Conservation (phyloP, 2,113 vertebrate species). For the Tachysurus vachellii region DNA sequence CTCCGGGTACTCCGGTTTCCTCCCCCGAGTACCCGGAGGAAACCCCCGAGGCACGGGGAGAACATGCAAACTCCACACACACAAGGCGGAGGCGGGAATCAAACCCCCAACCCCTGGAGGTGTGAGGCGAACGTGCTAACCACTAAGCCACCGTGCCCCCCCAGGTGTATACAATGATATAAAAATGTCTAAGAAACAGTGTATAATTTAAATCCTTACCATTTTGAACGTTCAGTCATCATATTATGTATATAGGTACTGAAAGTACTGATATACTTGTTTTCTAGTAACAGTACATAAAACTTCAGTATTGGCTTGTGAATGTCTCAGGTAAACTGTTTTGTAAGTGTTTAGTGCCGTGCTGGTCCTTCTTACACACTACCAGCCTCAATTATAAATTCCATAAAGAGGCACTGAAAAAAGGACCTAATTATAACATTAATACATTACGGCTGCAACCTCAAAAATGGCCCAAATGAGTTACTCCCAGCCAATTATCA, state of each 20-base stretch:
- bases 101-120: too few relatives aligned
- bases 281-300: slow-evolving; percentile 23
- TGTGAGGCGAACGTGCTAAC: too few relatives aligned
- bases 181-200: background rate
- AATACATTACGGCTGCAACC: background rate
- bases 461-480: slow-evolving; percentile 16
- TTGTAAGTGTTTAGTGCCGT: background rate
- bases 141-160: too few relatives aligned
- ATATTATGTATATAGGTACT: background rate
- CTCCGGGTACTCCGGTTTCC: too few relatives aligned
- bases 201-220: background rate
- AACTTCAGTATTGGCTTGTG: background rate
- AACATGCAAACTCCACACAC: too few relatives aligned
- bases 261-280: background rate
- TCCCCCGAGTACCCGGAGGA: too few relatives aligned
- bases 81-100: too few relatives aligned
- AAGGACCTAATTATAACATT: background rate
- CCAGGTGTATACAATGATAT: too few relatives aligned
- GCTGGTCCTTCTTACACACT: background rate
- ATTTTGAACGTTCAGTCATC: background rate
- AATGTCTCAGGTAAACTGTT: background rate
- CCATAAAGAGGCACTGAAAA: background rate
- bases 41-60: too few relatives aligned
- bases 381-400: background rate
- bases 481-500: slow-evolving; percentile 16